Evolutionary conservation across 2,113 vertebrate genomes (phyloP).

Genomic region (Microcebus jonahi): DNA sequence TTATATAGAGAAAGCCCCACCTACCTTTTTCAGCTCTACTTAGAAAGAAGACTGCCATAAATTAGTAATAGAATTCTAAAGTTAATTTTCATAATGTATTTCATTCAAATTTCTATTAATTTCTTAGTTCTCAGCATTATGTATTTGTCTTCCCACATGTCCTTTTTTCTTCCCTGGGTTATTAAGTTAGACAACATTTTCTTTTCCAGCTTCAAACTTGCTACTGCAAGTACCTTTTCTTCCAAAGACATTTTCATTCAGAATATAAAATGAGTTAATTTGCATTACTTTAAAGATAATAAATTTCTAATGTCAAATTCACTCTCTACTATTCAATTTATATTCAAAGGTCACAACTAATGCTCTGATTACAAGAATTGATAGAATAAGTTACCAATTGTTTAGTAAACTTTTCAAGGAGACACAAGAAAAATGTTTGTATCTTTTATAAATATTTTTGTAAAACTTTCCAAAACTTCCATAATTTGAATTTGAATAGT

Average conservation of each 20-base stretch:
- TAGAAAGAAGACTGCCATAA: neutral
- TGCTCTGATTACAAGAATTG: neutral
- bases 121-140: neutral
- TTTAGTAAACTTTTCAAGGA: slow-evolving; percentile 36
- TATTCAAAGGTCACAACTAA: neutral
- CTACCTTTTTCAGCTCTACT: neutral
- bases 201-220: neutral
- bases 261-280: slow-evolving; percentile 14
- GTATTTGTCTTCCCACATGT: neutral
- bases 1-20: neutral
- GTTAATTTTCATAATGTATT: neutral
- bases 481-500: slow-evolving; percentile 46
- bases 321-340: neutral
- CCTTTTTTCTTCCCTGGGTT: neutral
- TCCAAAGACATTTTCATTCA: slow-evolving; percentile 37
- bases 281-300: slow-evolving; percentile 7
- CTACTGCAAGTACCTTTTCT: neutral
- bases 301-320: slow-evolving; percentile 31
- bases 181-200: neutral
- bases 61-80: neutral
- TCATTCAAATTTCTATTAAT: neutral
- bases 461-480: slow-evolving; percentile 7
- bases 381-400: neutral
- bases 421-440: neutral
- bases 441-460: slow-evolving; percentile 11